Evolutionary conservation across 2,113 vertebrate species (phyloP), one percentile per base, ranked within the genome.

Genomic region (Sylvilagus bachmani): DNA sequence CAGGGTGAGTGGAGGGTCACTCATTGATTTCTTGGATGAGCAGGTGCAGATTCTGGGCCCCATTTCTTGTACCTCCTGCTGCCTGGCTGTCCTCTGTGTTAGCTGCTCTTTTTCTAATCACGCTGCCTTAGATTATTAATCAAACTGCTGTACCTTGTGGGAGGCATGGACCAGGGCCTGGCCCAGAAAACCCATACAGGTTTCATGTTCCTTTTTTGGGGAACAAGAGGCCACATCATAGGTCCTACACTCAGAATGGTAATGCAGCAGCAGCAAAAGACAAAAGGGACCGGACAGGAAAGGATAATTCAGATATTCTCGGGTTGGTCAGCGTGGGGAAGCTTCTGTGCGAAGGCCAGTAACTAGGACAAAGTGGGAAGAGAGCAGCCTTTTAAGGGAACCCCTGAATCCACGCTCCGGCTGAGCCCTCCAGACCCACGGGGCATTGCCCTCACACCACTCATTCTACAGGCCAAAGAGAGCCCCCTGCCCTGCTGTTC

Each of bases 401-500:
- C 67, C 86, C 70, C 86, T 33, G 24, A 31, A 1, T 36, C 55
- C 64, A 12, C 8, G 9, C n/a, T 79, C 21, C 51, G 25, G 82
- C 69, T 13, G 33, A 86, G 66, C 36, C 19, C 44, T 25, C 69
- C 17, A n/a, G 80, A 33, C 82, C 33, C 36, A 27, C 58, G 73
- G 10, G 36, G 62, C 4, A 38, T 93, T 94, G 79, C 90, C 66
- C 88, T 27, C 31, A 22, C 58, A n/a, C 77, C 70, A 19, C 81
- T 83, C 62, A 31, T 80, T 82, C 92, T 71, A 1, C 0, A 2
- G 82, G 62, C 6, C 88, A 58, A 58, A 58, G 19, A 58, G 55
- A 58, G 74, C 66, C 77, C 83, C 83, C 77, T 58, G 62, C 84
- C 81, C 85, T 86, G 80, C 86, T 77, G 0, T 71, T 96, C 79